Base-by-base conservation (phyloP, 2,113 vertebrate species). In the Colinus virginianus region DNA sequence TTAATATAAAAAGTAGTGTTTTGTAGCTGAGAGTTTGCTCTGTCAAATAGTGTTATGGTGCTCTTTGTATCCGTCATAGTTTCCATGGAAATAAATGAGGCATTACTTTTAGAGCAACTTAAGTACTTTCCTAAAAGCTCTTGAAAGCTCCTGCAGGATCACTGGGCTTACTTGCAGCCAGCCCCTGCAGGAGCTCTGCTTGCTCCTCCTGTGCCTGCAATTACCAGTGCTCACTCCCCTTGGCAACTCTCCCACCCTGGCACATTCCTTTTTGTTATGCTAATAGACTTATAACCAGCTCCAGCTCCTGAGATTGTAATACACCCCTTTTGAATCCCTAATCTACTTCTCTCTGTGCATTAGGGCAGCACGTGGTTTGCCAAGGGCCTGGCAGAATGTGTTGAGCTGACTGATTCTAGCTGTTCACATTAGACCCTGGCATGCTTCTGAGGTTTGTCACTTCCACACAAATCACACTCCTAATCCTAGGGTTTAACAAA, bases 251-350 rank as follows among this genome's bases (percentile, higher is more conserved):
- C 85, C 82, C 12, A 3, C 59, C 71, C 72, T 80, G 51, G 81
- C 88, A 63, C 94, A 93, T 96, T 96, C 91, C 78, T 92, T 93
- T 95, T 96, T 93, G 91, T 96, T 94, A 96, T 94, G 88, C 71
- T 96, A 95, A 94, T 93, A 93, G 72, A 89, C 58, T 96, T 90
- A 91, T 87, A 95, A 96, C 81, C 56, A 89, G 84, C 59, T 96
- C 87, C 93, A 94, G 87, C 87, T 94, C 93, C 89, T 94, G 72
- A 89, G 91, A 48, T 51, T 90, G 78, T 91, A 91, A 94, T 83
- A 70, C 43, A 92, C 56, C 46, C 81, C 56, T 85, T 93, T 85
- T 82, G 61, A 94, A 83, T 93, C 79, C 91, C 81, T 92, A 79
- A 96, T 95, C 87, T 95, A 66, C 84, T 95, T 90, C 83, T 88